Evolutionary conservation across 2,797 vertebrate genomes (phyloP).

Genomic region (Coluber constrictor): DNA sequence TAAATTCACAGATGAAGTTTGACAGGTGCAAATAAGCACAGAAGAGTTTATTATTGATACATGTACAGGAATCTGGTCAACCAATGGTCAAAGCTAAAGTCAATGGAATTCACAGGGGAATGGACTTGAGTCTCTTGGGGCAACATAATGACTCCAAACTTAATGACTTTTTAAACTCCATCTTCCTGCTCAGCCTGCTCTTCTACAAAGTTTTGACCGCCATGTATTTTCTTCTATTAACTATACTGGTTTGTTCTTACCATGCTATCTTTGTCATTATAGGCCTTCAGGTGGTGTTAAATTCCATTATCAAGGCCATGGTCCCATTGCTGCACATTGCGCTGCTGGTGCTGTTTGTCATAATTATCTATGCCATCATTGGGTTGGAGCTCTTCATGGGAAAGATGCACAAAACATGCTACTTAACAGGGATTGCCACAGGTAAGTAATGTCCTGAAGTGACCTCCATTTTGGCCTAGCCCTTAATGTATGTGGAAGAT

Average conservation of each 20-base stretch:
- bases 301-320: conserved; percentile 99
- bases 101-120: background rate
- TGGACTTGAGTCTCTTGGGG: background rate
- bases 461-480: background rate
- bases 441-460: conserved; percentile 63
- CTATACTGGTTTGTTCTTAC: conserved; percentile 24
- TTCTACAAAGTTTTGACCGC: background rate
- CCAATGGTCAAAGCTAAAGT: background rate
- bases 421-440: conserved; percentile 70
- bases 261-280: conserved; percentile 50
- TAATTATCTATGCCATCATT: conserved; percentile 99
- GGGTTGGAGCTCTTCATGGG: conserved; percentile 98
- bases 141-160: background rate
- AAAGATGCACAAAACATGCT: conserved; percentile 98
- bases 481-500: background rate
- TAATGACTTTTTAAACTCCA: background rate
- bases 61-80: background rate
- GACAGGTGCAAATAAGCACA: background rate
- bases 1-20: background rate
- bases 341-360: conserved; percentile 95
- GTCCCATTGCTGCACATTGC: conserved; percentile 98
- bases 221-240: background rate
- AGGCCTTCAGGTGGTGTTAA: conserved; percentile 99
- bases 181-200: background rate
- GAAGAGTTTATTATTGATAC: background rate